Percentiles rank a stretch among this genome's conserved stretches.
These are phyloP conservation scores for Halcyon badia DNA, from an alignment of 2,797 vertebrate genomes.

Conservation along the genomic window DNA sequence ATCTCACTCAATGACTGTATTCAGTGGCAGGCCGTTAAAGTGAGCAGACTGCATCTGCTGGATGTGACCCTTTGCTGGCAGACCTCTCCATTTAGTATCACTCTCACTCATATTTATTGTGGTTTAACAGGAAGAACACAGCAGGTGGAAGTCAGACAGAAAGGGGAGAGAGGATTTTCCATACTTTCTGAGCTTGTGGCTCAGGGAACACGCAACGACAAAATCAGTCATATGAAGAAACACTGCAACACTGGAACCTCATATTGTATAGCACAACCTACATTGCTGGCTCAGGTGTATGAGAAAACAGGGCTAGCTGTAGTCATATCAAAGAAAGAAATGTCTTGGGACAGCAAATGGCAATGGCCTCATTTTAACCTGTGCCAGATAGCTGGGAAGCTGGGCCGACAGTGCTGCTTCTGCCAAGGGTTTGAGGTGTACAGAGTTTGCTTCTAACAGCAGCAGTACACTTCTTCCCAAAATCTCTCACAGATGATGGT, in stretches of 20 bases:
- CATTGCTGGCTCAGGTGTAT: rapidly evolving
- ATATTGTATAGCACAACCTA: not conserved
- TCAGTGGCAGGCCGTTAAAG: not conserved
- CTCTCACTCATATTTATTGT: not conserved
- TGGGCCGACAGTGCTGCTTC: not conserved
- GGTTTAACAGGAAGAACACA: not conserved
- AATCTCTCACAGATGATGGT: not conserved
- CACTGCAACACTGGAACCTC: not conserved
- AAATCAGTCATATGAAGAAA: not conserved
- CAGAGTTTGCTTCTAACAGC: not conserved
- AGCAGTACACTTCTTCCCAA: not conserved
- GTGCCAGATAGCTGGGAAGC: not conserved
- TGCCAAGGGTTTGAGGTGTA: not conserved
- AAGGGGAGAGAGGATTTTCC: not conserved
- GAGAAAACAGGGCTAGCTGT: not conserved
- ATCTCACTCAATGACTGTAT: not conserved
- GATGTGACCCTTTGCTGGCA: not conserved
- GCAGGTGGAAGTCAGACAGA: not conserved
- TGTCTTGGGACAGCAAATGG: not conserved
- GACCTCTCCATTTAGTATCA: not conserved
- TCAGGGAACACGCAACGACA: not conserved
- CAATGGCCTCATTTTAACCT: not conserved
- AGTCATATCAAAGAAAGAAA: not conserved
- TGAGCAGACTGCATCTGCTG: not conserved
- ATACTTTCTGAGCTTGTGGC: not conserved